phyloP scores from a whole-genome alignment of 2,888 invertebrate species.

The Branchipolynoe longqiensis region DNA sequence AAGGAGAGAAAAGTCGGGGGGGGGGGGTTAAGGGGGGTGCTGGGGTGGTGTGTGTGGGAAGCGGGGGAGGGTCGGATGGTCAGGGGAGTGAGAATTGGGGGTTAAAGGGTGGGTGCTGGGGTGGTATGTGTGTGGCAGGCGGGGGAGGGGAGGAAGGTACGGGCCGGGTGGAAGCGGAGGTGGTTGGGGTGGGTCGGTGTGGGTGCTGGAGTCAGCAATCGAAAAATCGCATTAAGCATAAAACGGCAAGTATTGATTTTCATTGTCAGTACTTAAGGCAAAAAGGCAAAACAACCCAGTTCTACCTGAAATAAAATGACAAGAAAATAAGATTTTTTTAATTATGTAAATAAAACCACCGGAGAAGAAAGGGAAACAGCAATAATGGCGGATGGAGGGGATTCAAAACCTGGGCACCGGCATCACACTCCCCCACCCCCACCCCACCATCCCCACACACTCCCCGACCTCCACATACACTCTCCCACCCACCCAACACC shows the following conservation, averaged over 20 bases:
- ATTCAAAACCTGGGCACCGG: no score
- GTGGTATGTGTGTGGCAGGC: not conserved
- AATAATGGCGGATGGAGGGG: no score
- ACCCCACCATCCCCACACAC: no score
- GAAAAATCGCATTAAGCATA: constrained; percentile 26
- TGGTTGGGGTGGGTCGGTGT: not conserved
- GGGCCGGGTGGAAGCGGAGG: not conserved
- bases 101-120: not conserved
- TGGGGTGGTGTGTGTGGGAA: not conserved
- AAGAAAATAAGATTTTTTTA: no score
- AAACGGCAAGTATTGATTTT: constrained; percentile 30
- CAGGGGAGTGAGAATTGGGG: not conserved
- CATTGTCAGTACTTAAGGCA: constrained; percentile 25
- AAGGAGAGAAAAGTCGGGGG: not conserved
- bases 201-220: not conserved
- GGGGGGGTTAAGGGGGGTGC: not conserved
- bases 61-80: not conserved
- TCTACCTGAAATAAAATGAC: not conserved
- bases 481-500: no score
- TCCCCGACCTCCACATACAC: no score
- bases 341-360: no score
- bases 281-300: constrained; percentile 28
- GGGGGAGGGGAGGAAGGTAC: not conserved
- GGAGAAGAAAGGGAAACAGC: no score
- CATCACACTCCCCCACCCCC: no score